Evolutionary conservation across 2,113 vertebrate species (phyloP), one percentile per base, ranked within the genome.

Genomic region (Orthochromis indermauri): DNA sequence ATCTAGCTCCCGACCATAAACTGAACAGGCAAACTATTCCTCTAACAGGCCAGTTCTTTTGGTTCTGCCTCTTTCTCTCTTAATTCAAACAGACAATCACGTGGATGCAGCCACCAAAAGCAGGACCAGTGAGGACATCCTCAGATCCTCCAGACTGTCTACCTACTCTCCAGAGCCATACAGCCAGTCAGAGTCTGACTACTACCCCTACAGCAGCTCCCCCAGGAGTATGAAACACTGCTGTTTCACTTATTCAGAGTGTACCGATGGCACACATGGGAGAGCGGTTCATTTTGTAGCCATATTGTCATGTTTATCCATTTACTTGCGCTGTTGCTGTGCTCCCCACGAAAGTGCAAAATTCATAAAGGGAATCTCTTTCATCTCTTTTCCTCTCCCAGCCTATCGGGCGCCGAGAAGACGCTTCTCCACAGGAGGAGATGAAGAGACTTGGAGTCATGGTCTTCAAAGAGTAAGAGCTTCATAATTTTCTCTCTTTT

Each of bases 41-140:
- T 87, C 13, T 16, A 8, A 73, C 53, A 81, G 17, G 10, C 40
- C 37, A 11, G 3, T 59, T 82, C 16, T 28, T 17, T 33, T 35
- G 13, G 2, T 45, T 59, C n/a, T 71, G 7, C 57, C 14, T 42
- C 81, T 78, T 26, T 84, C 17, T 55, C 4, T 51, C 8, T 51
- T 47, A 19, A 88, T 28, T 85, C 31, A 3, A 5, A 40, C 96
- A 99, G 98, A 97, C 91, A 94, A 96, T 94, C 82, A 95, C 9
- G 85, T 90, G 92, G 90, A 96, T 4, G 91, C 96, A 98, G 97
- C 98, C 93, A 98, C 97, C 0, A 99, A 99, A 93, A 99, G 99
- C 96, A 98, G 98, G 97, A 99, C 98, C 87, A 99, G 98, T 2
- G 99, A 99, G 92, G 98, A 99, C 94, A 98, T 99, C 21, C 95